Conservation (phyloP, 2,888 invertebrate genomes). For the Podabrus alpinus region DNA sequence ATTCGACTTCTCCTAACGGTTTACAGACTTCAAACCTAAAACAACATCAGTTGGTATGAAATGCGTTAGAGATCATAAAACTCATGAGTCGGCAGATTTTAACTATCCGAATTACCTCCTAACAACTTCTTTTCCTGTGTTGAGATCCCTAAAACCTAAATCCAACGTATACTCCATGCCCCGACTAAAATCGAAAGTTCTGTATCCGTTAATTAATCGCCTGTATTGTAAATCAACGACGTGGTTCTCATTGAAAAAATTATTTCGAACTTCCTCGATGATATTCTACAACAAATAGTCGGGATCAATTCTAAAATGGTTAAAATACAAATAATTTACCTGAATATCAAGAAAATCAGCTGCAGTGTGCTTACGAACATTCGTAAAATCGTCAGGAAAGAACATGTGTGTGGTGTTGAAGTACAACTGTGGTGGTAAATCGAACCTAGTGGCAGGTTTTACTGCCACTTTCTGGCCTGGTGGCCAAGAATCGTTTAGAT, state of each 20-base stretch:
- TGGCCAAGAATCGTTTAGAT: slow-evolving; percentile 66
- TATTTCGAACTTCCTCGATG: slow-evolving; percentile 55
- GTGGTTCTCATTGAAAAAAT: slow-evolving; percentile 57
- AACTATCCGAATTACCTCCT: slow-evolving; percentile 62
- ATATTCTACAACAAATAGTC: slow-evolving; percentile 41
- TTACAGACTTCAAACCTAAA: slow-evolving; percentile 78
- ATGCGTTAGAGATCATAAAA: too few relatives aligned
- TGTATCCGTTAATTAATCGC: slow-evolving; percentile 71
- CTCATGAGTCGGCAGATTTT: too few relatives aligned
- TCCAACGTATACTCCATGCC: slow-evolving; percentile 87
- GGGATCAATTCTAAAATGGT: background rate
- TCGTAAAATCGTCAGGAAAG: slow-evolving; percentile 79
- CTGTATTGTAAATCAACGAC: slow-evolving; percentile 58
- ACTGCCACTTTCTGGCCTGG: slow-evolving; percentile 70
- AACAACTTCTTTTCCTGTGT: slow-evolving; percentile 55
- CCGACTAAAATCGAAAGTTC: slow-evolving; percentile 78
- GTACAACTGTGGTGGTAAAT: slow-evolving; percentile 84
- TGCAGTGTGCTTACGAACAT: slow-evolving; percentile 66
- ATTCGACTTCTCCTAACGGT: slow-evolving; percentile 84
- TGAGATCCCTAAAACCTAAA: slow-evolving; percentile 61
- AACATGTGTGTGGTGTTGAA: slow-evolving; percentile 85
- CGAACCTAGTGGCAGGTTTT: slow-evolving; percentile 74
- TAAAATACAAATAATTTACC: slow-evolving; percentile 47
- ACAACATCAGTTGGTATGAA: too few relatives aligned
- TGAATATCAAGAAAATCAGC: slow-evolving; percentile 72